A percentile compares a stretch with the other conserved stretches of the same genome.
Conservation (phyloP, 2,888 invertebrate genomes). For the Hydraecia micacea region DNA sequence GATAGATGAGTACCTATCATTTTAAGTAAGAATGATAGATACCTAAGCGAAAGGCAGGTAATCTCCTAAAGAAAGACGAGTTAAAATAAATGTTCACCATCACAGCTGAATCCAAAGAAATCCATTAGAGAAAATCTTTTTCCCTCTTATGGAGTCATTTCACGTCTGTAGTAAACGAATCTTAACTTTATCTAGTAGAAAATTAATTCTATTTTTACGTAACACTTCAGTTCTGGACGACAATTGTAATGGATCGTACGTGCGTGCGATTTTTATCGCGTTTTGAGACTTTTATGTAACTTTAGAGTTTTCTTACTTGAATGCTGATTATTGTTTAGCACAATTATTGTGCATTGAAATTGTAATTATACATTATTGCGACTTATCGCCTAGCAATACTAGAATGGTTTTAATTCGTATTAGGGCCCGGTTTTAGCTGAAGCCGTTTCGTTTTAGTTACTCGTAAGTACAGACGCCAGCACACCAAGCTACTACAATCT, state of each 20-base stretch:
- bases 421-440: background rate
- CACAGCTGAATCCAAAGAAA: slow-evolving; percentile 49
- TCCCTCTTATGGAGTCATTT: slow-evolving; percentile 43
- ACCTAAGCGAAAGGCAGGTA: slow-evolving; percentile 12
- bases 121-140: slow-evolving; percentile 50
- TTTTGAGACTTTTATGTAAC: slow-evolving; percentile 31
- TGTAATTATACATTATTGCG: slow-evolving; percentile 31
- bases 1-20: slow-evolving; percentile 4
- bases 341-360: no score
- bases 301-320: slow-evolving; percentile 28
- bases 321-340: slow-evolving; percentile 9
- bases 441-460: background rate
- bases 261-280: slow-evolving; percentile 57
- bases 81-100: slow-evolving; percentile 26
- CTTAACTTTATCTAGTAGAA: slow-evolving; percentile 44
- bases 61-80: slow-evolving; percentile 30
- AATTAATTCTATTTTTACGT: slow-evolving; percentile 32
- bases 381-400: background rate
- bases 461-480: no score
- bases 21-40: slow-evolving; percentile 22
- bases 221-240: background rate
- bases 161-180: slow-evolving; percentile 33
- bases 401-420: slow-evolving; percentile 5
- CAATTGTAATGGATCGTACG: slow-evolving; percentile 43
- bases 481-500: no score